phyloP scores from a whole-genome alignment of 92 coral and sea anemone species.

The Pocillopora meandrina region DNA sequence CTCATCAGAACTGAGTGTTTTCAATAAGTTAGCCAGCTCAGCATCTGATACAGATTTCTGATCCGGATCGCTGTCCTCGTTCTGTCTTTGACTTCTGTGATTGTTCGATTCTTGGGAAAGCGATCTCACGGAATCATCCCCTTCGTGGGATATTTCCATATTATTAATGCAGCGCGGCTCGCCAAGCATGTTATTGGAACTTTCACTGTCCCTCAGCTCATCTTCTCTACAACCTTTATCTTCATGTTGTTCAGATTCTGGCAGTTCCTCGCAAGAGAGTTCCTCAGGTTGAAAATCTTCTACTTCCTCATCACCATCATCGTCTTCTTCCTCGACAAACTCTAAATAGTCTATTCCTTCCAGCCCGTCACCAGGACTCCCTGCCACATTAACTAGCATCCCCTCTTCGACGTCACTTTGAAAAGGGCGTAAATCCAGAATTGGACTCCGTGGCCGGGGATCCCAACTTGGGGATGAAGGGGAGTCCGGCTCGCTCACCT shows the following conservation, averaged over 20 bases:
- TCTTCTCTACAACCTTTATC: constrained; percentile 11
- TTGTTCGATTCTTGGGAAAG: constrained; percentile 1
- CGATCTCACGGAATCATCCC: not conserved
- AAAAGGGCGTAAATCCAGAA: constrained; percentile 12
- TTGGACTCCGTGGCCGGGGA: constrained; percentile 12
- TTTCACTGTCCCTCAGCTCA: not conserved
- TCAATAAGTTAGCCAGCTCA: constrained; percentile 43
- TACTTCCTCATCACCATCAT: constrained; percentile 6
- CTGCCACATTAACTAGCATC: constrained; percentile 37
- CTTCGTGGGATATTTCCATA: not conserved
- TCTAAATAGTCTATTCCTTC: constrained; percentile 23
- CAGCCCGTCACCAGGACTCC: constrained; percentile 25
- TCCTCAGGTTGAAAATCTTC: not conserved
- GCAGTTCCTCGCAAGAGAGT: not conserved
- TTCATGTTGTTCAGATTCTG: constrained; percentile 11
- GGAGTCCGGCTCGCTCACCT: constrained; percentile 36
- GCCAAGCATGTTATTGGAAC: not conserved
- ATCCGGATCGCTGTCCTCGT: constrained; percentile 5
- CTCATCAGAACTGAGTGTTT: constrained; percentile 50
- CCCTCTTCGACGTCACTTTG: constrained; percentile 39
- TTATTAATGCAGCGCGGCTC: not conserved
- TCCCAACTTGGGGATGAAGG: constrained; percentile 44
- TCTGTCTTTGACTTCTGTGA: not conserved
- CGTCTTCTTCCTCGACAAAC: not conserved
- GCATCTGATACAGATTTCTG: constrained; percentile 45